Evolutionary conservation across 53 echinoderm and acorn worm species (phyloP), one percentile per base, ranked within the genome.

Genomic region (Luidia sarsii): DNA sequence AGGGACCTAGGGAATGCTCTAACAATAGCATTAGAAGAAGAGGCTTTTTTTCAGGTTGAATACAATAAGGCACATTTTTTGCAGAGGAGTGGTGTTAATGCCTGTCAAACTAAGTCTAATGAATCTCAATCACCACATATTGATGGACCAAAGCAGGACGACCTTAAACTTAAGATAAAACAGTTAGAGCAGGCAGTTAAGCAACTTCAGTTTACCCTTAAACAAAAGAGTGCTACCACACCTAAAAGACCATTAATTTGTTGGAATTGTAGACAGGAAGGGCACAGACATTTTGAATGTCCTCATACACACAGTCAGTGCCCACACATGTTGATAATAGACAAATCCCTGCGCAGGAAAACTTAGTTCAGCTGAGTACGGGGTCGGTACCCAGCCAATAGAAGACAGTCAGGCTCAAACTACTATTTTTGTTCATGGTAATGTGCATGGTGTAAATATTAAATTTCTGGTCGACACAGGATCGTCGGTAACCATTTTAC

Each of bases 401-500:
- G 16, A 62, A 38, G 36, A 51, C 37, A 39, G 32, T 30, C 18
- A 79, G 60, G 57, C 75, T 41, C 38, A 43, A 48, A 19, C 31
- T 63, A 39, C 62, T 14, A 61, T 63, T 19, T 79, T 60, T 79
- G 79, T 48, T 29, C 27, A 28, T 3, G 70, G 50, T 16, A 69
- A 69, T 3, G 33, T 69, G 2, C 29, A 50, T 50, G 20, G n/a
- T 10, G 5, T 31, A 7, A 6, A 79, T 79, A 30, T 61, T 28
- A 79, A 62, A 28, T 61, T 79, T 30, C 48, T 63, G 13, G 16
- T 79, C 3, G 79, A 79, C 39, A 79, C 79, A 5, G 79, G 79
- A 59, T 79, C 79, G 18, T 79, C 79, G 2, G 62, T 61, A 5
- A 79, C 79, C 33, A 61, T 79, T 43, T 46, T 79, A 20, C 79